Percentiles rank a stretch among this genome's conserved stretches.
phyloP scores from a whole-genome alignment of 2,113 vertebrate genomes.

The Herpailurus yagouaroundi region DNA sequence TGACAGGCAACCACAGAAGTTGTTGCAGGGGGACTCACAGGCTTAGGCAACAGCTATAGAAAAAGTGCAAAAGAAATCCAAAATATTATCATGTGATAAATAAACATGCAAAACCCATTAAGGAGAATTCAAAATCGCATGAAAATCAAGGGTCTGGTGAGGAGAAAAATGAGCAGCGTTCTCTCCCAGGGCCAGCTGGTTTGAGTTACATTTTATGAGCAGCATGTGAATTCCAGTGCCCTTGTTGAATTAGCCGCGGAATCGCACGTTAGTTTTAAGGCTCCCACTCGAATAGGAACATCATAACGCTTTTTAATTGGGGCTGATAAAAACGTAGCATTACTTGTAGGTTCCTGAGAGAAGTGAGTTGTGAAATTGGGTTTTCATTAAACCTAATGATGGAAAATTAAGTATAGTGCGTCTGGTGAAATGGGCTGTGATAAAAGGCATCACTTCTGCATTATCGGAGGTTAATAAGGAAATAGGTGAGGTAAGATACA shows the following conservation, averaged over 20 bases:
- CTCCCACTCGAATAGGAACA: slow-evolving; percentile 80
- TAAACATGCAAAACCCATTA: slow-evolving; percentile 47
- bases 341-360: slow-evolving; percentile 84
- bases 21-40: background rate
- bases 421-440: slow-evolving; percentile 84
- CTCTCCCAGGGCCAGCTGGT: slow-evolving; percentile 75
- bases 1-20: accelerated
- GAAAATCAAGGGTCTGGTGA: slow-evolving; percentile 71
- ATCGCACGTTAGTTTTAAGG: slow-evolving; percentile 81
- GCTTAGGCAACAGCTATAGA: background rate
- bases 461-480: slow-evolving; percentile 87
- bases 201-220: slow-evolving; percentile 76
- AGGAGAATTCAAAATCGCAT: slow-evolving; percentile 18
- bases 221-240: slow-evolving; percentile 71
- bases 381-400: slow-evolving; percentile 89
- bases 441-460: slow-evolving; percentile 83
- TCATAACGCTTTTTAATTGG: slow-evolving; percentile 86
- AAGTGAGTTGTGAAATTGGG: slow-evolving; percentile 89
- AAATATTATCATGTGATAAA: slow-evolving; percentile 59
- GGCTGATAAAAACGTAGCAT: slow-evolving; percentile 86
- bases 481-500: slow-evolving; percentile 83
- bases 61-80: slow-evolving; percentile 4
- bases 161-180: slow-evolving; percentile 71
- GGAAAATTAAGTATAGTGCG: slow-evolving; percentile 87
- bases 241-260: slow-evolving; percentile 75